Conservation (phyloP, 2,797 vertebrate species). For the Poecilia velifera region DNA sequence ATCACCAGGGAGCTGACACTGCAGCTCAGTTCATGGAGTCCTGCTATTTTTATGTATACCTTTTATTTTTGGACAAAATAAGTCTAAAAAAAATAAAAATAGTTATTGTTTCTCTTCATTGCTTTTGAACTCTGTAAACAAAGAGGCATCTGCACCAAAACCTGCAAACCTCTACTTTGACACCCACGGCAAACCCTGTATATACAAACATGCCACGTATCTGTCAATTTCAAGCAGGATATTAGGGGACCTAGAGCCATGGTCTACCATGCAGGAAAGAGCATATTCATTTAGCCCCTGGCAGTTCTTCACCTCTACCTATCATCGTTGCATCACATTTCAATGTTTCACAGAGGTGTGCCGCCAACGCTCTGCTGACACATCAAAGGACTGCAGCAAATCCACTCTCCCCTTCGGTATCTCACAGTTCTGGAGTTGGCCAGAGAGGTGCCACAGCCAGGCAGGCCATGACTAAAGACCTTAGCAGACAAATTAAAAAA, state of each 20-base stretch:
- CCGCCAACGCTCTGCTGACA: slow-evolving; percentile 74
- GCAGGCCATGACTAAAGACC: slow-evolving; percentile 76
- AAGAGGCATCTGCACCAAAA: not conserved
- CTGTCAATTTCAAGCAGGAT: slow-evolving; percentile 57
- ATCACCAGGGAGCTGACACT: slow-evolving; percentile 63
- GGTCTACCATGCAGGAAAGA: slow-evolving; percentile 47
- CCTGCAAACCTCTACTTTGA: not conserved
- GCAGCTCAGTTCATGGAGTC: slow-evolving; percentile 34
- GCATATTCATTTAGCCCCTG: slow-evolving; percentile 66
- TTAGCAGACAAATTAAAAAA: slow-evolving; percentile 69
- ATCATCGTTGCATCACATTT: slow-evolving; percentile 71
- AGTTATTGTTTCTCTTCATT: slow-evolving; percentile 27
- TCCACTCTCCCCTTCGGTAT: slow-evolving; percentile 58
- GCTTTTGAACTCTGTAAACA: slow-evolving; percentile 14
- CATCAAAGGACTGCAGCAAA: slow-evolving; percentile 78
- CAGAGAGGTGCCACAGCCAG: slow-evolving; percentile 57
- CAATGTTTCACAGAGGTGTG: slow-evolving; percentile 71
- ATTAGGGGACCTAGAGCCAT: slow-evolving; percentile 48
- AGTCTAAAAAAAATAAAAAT: slow-evolving; percentile 22
- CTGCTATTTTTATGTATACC: slow-evolving; percentile 20
- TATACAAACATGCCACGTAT: slow-evolving; percentile 42
- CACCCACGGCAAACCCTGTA: not conserved
- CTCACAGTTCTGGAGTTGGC: slow-evolving; percentile 55
- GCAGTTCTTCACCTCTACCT: slow-evolving; percentile 67
- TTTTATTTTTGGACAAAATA: slow-evolving; percentile 35